Evolutionary conservation across 2,113 vertebrate genomes (phyloP).

Genomic region (Falcunculus frontatus): DNA sequence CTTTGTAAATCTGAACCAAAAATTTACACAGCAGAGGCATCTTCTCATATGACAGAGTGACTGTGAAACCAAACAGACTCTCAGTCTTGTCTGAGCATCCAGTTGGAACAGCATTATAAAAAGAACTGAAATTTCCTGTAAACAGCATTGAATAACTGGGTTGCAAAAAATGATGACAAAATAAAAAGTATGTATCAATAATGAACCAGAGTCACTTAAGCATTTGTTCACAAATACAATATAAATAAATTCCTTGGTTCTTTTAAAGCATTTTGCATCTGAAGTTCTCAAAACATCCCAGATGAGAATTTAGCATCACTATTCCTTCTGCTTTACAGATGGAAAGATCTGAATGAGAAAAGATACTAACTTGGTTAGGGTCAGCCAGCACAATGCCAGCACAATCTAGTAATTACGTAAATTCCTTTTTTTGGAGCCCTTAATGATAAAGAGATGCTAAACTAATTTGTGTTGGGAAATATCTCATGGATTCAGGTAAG

Average conservation of each 20-base stretch:
- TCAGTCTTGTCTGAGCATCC: neutral
- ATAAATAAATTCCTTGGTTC: neutral
- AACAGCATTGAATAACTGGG: neutral
- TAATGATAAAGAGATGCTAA: neutral
- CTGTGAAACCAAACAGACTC: neutral
- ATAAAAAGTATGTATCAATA: neutral
- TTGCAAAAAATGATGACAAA: neutral
- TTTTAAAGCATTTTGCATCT: neutral
- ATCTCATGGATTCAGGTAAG: neutral
- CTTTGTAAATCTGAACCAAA: neutral
- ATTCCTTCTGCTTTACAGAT: neutral
- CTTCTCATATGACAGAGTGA: neutral
- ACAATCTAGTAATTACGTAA: neutral
- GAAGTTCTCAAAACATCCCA: neutral
- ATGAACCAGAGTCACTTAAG: neutral
- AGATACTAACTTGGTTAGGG: neutral
- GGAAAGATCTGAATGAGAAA: neutral
- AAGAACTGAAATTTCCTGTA: neutral
- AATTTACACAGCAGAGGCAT: neutral
- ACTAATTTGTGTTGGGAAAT: neutral
- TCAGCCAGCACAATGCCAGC: neutral
- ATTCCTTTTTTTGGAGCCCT: neutral
- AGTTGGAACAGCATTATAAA: neutral
- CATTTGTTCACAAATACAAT: neutral
- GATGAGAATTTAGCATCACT: neutral